A percentile compares a stretch with the other conserved stretches of the same genome.
Conservation (phyloP, 2,797 vertebrate genomes). For the Cyprinella venusta region DNA sequence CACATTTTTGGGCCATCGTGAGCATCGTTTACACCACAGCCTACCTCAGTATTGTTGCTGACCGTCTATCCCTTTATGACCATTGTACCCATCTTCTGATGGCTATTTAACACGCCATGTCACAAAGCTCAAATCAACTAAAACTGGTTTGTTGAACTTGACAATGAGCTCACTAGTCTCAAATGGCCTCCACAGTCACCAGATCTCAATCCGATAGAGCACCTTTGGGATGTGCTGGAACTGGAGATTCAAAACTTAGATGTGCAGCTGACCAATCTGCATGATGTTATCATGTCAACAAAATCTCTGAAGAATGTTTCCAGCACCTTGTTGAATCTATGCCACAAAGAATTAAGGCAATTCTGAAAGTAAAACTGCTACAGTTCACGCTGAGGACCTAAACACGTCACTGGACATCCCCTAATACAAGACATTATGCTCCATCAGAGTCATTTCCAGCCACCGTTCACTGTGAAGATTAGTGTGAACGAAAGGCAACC, state of each 20-base stretch:
- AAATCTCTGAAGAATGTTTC: not conserved
- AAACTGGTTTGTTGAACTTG: not conserved
- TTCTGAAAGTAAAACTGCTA: not conserved
- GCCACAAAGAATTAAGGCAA: not conserved
- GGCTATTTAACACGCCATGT: constrained; percentile 50
- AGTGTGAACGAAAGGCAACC: not conserved
- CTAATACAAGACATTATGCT: not conserved
- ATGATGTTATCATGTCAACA: constrained; percentile 61
- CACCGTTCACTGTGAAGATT: not conserved
- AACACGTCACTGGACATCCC: not conserved
- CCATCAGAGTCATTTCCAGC: not conserved
- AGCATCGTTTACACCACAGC: not conserved
- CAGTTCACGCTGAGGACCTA: not conserved
- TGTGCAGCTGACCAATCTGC: constrained; percentile 69
- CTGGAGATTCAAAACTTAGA: constrained; percentile 63
- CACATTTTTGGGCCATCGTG: not conserved
- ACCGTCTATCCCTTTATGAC: constrained; percentile 49
- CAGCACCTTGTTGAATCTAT: not conserved
- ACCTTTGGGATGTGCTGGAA: constrained; percentile 56
- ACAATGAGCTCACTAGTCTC: not conserved
- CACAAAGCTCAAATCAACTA: not conserved
- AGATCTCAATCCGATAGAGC: not conserved
- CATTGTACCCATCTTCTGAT: constrained; percentile 51
- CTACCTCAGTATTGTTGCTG: not conserved
- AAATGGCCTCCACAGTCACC: not conserved